phyloP scores from a whole-genome alignment of 2,113 vertebrate genomes.

The Erythrocercus mccallii region DNA sequence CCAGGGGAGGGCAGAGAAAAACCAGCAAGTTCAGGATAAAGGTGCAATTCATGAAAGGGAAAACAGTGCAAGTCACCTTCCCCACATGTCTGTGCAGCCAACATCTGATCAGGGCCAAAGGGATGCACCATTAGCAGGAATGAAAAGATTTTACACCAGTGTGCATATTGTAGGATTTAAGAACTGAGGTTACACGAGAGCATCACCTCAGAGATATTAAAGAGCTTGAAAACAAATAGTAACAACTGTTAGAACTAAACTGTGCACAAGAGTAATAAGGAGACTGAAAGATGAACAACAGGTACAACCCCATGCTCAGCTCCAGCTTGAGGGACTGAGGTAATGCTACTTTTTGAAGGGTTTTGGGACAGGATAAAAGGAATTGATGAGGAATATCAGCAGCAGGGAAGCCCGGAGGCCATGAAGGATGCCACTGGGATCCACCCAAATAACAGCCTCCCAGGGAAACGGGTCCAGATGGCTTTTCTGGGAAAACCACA shows the following conservation, averaged over 20 bases:
- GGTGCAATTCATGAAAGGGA: no score
- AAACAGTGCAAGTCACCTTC: not conserved
- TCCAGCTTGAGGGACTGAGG: not conserved
- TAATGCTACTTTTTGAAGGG: not conserved
- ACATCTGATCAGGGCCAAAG: not conserved
- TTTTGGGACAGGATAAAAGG: not conserved
- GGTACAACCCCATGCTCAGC: not conserved
- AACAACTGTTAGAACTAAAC: not conserved
- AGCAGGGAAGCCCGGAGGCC: not conserved
- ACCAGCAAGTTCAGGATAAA: not conserved
- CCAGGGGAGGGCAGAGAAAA: not conserved
- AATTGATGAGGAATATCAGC: not conserved
- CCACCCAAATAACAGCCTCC: not conserved
- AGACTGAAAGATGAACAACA: not conserved
- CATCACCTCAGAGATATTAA: not conserved
- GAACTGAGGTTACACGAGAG: not conserved
- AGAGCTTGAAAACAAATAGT: not conserved
- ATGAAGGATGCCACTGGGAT: accelerated
- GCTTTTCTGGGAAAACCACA: not conserved
- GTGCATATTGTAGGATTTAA: not conserved
- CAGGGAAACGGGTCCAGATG: not conserved
- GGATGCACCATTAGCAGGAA: not conserved
- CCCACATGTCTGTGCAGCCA: accelerated
- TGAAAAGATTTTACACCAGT: not conserved
- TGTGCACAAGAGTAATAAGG: not conserved